Percentiles rank a stretch among this genome's conserved stretches.
phyloP scores from a whole-genome alignment of 2,888 invertebrate species.

The Phalangium opilio region DNA sequence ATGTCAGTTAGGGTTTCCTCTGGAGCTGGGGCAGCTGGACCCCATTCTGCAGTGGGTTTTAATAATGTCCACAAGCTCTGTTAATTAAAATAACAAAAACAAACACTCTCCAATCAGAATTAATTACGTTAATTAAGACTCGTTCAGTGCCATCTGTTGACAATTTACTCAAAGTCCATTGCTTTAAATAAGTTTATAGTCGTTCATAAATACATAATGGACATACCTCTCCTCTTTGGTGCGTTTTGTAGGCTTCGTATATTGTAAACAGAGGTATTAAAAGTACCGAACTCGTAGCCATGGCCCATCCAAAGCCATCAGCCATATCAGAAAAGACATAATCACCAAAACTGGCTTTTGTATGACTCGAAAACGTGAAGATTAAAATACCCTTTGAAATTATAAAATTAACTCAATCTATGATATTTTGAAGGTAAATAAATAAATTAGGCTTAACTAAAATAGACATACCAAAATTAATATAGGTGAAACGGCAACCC shows the following conservation, averaged over 20 bases:
- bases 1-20: no score
- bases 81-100: no score
- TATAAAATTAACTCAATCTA: background rate
- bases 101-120: no score
- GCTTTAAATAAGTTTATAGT: no score
- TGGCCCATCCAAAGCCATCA: conserved; percentile 54
- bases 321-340: conserved; percentile 95
- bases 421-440: background rate
- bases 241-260: background rate
- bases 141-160: no score
- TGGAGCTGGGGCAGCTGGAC: no score
- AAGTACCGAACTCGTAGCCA: conserved; percentile 53
- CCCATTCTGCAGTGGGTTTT: no score
- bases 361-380: conserved; percentile 85
- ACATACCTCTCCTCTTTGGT: conserved; percentile 1
- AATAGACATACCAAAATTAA: conserved; percentile 83
- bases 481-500: conserved; percentile 81
- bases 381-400: conserved; percentile 68
- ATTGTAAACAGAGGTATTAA: conserved; percentile 35
- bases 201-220: no score
- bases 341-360: conserved; percentile 79
- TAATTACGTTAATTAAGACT: no score
- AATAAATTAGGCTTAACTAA: background rate
- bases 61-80: no score
- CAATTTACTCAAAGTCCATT: no score